Conservation (phyloP, 2,113 vertebrate genomes). For the Oryzias curvinotus region DNA sequence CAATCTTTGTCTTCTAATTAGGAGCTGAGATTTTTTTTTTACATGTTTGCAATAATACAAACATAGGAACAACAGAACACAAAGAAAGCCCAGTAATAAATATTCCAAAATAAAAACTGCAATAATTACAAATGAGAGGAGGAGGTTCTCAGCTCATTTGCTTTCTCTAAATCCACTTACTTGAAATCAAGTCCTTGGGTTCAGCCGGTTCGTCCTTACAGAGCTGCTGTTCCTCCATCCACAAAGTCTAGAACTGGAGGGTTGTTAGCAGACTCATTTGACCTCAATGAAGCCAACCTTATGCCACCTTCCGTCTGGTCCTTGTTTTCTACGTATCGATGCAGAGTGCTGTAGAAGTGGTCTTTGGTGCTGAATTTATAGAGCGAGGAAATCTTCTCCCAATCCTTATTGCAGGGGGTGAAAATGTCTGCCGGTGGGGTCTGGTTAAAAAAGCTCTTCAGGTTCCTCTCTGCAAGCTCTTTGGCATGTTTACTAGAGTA, state of each 20-base stretch:
- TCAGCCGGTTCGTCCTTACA: conserved; percentile 11
- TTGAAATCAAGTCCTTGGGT: not conserved
- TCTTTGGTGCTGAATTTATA: conserved; percentile 57
- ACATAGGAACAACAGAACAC: no score
- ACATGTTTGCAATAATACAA: no score
- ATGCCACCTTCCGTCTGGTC: not conserved
- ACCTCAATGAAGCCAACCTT: rapidly evolving
- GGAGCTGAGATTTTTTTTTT: no score
- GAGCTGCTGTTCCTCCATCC: conserved; percentile 37
- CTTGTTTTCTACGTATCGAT: conserved; percentile 57
- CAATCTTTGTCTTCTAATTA: no score
- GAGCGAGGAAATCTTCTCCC: conserved; percentile 73
- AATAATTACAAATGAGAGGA: no score
- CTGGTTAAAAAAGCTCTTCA: conserved; percentile 76
- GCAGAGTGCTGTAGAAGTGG: conserved; percentile 78
- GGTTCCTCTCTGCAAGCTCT: conserved; percentile 77
- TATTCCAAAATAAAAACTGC: no score
- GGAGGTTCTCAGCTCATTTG: no score
- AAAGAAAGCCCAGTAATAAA: no score
- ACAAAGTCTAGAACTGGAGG: conserved; percentile 52
- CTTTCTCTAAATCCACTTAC: no score
- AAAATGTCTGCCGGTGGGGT: not conserved
- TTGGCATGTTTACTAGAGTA: conserved; percentile 69
- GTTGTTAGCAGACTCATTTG: rapidly evolving
- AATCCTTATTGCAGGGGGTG: conserved; percentile 70